A percentile compares a stretch with the other conserved stretches of the same genome.
Conservation (phyloP, 2,113 vertebrate species). For the Delphinapterus leucas region DNA sequence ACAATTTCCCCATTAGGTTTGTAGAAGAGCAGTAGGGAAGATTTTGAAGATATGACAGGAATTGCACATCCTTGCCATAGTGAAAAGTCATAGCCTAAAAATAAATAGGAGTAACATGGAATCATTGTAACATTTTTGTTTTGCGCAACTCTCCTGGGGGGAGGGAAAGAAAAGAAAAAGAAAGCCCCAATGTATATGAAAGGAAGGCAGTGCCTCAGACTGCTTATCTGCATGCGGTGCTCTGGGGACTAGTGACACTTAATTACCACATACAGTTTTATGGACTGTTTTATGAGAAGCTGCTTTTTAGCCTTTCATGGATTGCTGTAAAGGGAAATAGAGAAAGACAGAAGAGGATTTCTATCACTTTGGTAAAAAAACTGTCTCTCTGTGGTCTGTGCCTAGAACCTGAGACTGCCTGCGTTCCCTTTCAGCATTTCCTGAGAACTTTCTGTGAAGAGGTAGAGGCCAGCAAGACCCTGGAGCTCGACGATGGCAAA, state of each 20-base stretch:
- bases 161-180: neutral
- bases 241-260: neutral
- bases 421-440: neutral
- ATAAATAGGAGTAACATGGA: neutral
- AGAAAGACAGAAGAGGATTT: slow-evolving; percentile 10
- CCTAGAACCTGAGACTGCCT: neutral
- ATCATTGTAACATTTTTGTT: neutral
- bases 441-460: neutral
- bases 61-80: neutral
- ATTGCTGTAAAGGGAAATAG: slow-evolving; percentile 5
- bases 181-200: neutral
- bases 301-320: slow-evolving; percentile 10
- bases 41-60: neutral
- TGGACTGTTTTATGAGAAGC: slow-evolving; percentile 45
- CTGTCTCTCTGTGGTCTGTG: neutral
- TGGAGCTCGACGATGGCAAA: neutral
- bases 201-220: neutral
- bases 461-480: neutral
- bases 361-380: neutral
- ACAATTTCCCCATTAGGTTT: neutral
- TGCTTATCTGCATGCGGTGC: neutral
- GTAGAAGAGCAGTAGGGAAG: neutral
- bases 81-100: neutral
- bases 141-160: neutral
- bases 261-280: slow-evolving; percentile 34